Conservation (phyloP, 2,113 vertebrate species). For the Coptodon rendalli region DNA sequence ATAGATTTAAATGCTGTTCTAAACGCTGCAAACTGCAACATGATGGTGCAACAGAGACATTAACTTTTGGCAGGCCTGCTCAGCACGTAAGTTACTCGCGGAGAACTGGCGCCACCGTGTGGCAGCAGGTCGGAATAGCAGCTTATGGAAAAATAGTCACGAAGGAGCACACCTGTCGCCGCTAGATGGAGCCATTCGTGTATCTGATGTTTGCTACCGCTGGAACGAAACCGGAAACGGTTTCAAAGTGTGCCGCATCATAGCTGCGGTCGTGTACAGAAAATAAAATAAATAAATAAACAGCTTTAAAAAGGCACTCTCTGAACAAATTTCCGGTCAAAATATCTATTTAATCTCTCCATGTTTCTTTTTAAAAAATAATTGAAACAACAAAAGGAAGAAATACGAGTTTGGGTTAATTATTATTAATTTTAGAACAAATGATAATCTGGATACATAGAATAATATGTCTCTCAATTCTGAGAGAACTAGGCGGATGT, state of each 20-base stretch:
- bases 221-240: constrained; percentile 28
- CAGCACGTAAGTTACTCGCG: not conserved
- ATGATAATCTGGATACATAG: not conserved
- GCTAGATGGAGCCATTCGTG: not conserved
- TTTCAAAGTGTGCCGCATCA: constrained; percentile 18
- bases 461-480: not conserved
- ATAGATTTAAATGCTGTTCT: not conserved
- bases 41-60: not conserved
- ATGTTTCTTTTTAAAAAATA: not conserved
- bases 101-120: constrained; percentile 15
- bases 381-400: not conserved
- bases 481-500: not conserved
- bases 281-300: not conserved
- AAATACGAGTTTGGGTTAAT: not conserved
- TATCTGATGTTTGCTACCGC: not conserved
- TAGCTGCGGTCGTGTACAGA: not conserved
- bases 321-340: not conserved
- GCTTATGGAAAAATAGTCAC: not conserved
- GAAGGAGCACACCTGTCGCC: not conserved
- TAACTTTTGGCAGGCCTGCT: not conserved
- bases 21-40: not conserved
- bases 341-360: not conserved
- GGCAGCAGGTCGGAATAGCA: not conserved
- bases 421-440: not conserved
- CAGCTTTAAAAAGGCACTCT: not conserved